Conservation (phyloP, 92 coral and sea anemone genomes). For the Hydrozoanthus gracilis region DNA sequence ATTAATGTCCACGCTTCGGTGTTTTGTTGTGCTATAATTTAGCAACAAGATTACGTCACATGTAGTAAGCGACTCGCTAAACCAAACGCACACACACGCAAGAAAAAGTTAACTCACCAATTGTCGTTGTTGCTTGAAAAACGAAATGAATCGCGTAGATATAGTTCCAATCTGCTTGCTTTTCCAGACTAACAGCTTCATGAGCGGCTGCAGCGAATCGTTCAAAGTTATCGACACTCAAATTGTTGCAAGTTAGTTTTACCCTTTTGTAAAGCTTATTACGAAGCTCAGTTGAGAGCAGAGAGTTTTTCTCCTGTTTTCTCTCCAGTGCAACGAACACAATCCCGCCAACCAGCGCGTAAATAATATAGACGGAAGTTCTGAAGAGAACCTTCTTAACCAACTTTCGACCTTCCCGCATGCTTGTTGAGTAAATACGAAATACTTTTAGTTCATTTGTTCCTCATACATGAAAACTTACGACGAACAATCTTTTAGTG, state of each 20-base stretch:
- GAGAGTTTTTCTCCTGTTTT: not conserved
- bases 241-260: not conserved
- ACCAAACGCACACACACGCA: too few species aligned
- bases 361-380: conserved; percentile 1
- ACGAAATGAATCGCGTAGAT: conserved; percentile 21
- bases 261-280: conserved; percentile 1
- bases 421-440: not conserved
- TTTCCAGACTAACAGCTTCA: not conserved
- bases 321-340: conserved; percentile 9
- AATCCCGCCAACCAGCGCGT: conserved; percentile 11
- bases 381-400: conserved; percentile 29
- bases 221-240: conserved; percentile 5
- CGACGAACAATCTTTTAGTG: too few species aligned
- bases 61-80: too few species aligned
- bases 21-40: too few species aligned
- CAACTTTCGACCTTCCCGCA: conserved; percentile 18
- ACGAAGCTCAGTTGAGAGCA: conserved; percentile 7
- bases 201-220: conserved; percentile 19
- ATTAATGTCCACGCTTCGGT: too few species aligned
- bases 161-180: conserved; percentile 36
- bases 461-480: too few species aligned
- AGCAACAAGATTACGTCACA: too few species aligned
- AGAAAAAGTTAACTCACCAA: conserved; percentile 21
- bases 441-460: too few species aligned
- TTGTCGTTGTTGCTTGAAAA: conserved; percentile 42